Evolutionary conservation across 2,888 invertebrate genomes (phyloP), one percentile per base, ranked within the genome.

Genomic region (Disparrhopalites patrizii): DNA sequence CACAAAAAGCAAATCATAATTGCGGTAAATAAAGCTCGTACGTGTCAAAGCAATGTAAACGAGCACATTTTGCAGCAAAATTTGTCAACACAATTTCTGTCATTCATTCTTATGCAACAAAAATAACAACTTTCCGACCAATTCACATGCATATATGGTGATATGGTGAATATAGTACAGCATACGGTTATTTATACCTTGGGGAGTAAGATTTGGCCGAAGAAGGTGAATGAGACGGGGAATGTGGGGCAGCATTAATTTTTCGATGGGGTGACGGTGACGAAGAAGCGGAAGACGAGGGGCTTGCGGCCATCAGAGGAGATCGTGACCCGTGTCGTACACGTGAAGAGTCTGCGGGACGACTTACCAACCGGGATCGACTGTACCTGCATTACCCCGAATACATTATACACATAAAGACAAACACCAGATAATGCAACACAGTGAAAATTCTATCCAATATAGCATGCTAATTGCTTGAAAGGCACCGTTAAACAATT

Each of bases 161-260:
- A 8, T 52, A 31, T 8, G 27, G n/a, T 52, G 52, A 52, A 52
- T 25, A 13, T 18, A 43, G 20, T 43, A 13, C 50, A 50, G n/a
- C n/a, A n/a, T n/a, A n/a, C n/a, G n/a, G n/a, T n/a, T n/a, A 23
- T 13, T 10, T 55, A 65, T 74, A 74, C 75, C 74, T 73, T 68
- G 75, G 75, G 68, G 75, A 75, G 68, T 73, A 74, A 52, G 75
- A 75, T 68, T 74, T 75, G 62, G 72, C 70, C 65, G 73, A 76
- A 64, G 76, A 76, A 71, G 72, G 73, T 74, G 71, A 76, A 66
- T 69, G 76, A 67, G 73, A 77, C 65, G 71, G 75, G 67, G 75
- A 75, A 67, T 73, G 73, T 66, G 75, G 70, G 62, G 73, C 67
- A 47, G 71, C 60, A 55, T 68, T 60, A 51, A 72, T 67, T 66